These are phyloP conservation scores for Hydrozoanthus tunicans DNA, from an alignment of 64 coral and sea anemone species.

Conservation along the genomic window DNA sequence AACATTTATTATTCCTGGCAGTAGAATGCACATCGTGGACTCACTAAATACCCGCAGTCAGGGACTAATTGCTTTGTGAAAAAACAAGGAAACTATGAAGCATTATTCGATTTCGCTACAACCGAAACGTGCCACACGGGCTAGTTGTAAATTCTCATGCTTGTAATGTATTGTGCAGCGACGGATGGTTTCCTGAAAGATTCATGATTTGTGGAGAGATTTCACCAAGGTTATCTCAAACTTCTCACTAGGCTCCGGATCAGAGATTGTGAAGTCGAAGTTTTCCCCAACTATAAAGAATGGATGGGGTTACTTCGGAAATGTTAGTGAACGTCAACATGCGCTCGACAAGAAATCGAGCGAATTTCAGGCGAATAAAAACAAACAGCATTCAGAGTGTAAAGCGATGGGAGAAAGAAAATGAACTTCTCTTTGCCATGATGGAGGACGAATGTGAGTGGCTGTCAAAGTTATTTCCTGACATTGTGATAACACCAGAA, in stretches of 20 bases:
- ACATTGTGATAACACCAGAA: conserved; percentile 83
- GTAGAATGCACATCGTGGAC: conserved; percentile 45
- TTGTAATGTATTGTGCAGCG: conserved; percentile 16
- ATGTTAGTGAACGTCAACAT: conserved; percentile 48
- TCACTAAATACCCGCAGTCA: conserved; percentile 52
- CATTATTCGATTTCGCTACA: conserved; percentile 12
- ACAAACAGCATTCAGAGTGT: conserved; percentile 89
- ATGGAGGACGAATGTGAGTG: conserved; percentile 95
- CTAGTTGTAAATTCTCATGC: conserved; percentile 21
- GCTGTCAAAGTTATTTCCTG: conserved; percentile 86
- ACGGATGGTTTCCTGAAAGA: conserved; percentile 38
- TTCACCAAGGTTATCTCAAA: conserved; percentile 49
- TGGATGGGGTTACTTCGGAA: conserved; percentile 53
- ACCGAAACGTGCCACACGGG: background rate
- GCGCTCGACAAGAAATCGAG: conserved; percentile 75
- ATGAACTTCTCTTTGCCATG: conserved; percentile 92
- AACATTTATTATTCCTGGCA: conserved; percentile 55
- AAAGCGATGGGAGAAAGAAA: conserved; percentile 92
- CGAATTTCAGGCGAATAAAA: conserved; percentile 90
- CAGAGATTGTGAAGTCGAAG: conserved; percentile 56
- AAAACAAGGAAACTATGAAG: conserved; percentile 55
- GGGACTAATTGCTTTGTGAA: conserved; percentile 58
- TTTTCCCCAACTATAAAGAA: conserved; percentile 8
- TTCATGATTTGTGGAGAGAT: conserved; percentile 51
- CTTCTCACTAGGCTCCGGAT: conserved; percentile 10